phyloP scores from a whole-genome alignment of 2,888 invertebrate genomes.

The Copidosoma aretas region DNA sequence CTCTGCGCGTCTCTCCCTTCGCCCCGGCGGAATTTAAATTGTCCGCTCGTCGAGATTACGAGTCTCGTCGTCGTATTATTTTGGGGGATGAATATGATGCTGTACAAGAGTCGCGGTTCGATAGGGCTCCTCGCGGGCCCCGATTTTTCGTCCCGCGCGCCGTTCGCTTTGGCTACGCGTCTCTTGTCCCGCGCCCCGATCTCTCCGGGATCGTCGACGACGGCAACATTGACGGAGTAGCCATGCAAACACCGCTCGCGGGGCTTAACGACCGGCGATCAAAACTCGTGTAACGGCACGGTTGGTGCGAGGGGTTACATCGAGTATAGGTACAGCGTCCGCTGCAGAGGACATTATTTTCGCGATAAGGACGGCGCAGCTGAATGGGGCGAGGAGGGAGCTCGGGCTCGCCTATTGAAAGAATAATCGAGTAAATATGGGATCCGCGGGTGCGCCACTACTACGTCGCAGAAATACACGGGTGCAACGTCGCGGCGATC shows the following conservation, averaged over 20 bases:
- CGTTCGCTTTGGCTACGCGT: neutral
- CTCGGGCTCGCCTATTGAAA: conserved; percentile 19
- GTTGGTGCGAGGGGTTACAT: conserved; percentile 14
- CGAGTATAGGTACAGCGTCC: neutral
- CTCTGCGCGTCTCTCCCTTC: neutral
- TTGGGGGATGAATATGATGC: too few relatives aligned
- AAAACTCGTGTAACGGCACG: conserved; percentile 59
- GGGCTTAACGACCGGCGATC: conserved; percentile 54
- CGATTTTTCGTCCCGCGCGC: conserved; percentile 19
- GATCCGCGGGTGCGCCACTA: too few relatives aligned
- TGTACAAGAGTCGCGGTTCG: too few relatives aligned
- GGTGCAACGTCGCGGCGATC: too few relatives aligned
- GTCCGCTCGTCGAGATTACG: neutral
- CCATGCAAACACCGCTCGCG: conserved; percentile 48
- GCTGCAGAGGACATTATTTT: conserved; percentile 26
- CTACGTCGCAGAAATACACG: too few relatives aligned
- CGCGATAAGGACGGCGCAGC: conserved; percentile 26
- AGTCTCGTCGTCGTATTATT: too few relatives aligned
- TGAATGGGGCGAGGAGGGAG: neutral
- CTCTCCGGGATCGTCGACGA: conserved; percentile 31
- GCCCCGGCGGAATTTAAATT: neutral
- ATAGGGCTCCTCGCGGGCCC: neutral
- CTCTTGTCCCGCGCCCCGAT: conserved; percentile 21
- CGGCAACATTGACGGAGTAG: conserved; percentile 53
- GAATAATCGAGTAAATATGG: conserved; percentile 23